A percentile compares a stretch with the other conserved stretches of the same genome.
phyloP scores from a whole-genome alignment of 1,140 invertebrate species.

The Drosophila baimaii region DNA sequence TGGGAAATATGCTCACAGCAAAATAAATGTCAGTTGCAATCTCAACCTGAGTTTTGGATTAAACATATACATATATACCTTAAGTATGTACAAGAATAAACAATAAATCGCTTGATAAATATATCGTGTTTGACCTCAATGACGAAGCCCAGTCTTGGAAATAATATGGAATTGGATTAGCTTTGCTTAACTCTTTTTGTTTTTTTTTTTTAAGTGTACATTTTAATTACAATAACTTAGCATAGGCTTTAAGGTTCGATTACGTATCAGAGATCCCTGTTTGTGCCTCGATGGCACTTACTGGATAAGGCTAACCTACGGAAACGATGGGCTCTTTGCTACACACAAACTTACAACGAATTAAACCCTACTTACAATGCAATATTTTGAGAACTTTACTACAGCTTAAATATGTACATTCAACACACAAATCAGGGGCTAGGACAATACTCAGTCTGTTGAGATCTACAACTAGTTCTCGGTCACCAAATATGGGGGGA shows the following conservation, averaged over 20 bases:
- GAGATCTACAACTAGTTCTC: conserved; percentile 74
- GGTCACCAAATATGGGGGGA: conserved; percentile 13
- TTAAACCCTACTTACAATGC: conserved; percentile 13
- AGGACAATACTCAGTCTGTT: conserved; percentile 77
- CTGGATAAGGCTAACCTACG: conserved; percentile 62
- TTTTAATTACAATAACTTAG: conserved; percentile 32
- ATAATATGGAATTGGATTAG: conserved; percentile 54
- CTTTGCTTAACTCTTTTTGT: conserved; percentile 21
- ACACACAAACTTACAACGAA: conserved; percentile 13
- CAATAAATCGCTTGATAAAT: conserved; percentile 41
- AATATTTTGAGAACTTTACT: conserved; percentile 58
- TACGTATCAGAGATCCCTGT: conserved; percentile 67
- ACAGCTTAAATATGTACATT: conserved; percentile 7
- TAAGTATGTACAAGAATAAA: conserved; percentile 27
- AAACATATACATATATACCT: conserved; percentile 20
- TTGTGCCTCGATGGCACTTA: conserved; percentile 63
- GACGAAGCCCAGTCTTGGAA: conserved; percentile 68
- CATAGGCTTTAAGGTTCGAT: conserved; percentile 51
- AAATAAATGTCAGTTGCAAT: conserved; percentile 75
- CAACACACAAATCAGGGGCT: conserved; percentile 12
- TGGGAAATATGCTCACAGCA: conserved; percentile 70
- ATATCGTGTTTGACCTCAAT: conserved; percentile 33
- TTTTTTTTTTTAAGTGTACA: conserved; percentile 5
- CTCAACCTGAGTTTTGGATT: conserved; percentile 73
- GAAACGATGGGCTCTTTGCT: conserved; percentile 59